These are phyloP conservation scores for Zaprionus lineosus DNA, from an alignment of 2,888 invertebrate genomes.

Conservation along the genomic window DNA sequence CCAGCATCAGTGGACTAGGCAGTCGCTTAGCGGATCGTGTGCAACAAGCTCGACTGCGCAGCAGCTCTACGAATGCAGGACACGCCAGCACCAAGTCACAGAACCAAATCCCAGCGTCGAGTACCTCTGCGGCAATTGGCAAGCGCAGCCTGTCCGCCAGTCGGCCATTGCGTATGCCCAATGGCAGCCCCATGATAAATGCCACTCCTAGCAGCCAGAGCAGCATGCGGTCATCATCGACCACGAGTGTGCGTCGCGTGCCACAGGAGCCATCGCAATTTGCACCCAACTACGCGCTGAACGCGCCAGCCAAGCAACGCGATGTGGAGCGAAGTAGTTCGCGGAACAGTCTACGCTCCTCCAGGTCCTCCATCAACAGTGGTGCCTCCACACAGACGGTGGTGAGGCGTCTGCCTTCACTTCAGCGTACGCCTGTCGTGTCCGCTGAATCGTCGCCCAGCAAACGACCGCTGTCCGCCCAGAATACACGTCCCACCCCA, in stretches of 20 bases:
- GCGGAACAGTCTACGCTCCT: constrained; percentile 90
- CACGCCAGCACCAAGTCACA: constrained; percentile 47
- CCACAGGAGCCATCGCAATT: constrained; percentile 47
- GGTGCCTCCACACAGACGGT: constrained; percentile 91
- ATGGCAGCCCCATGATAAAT: constrained; percentile 86
- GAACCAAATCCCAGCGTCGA: constrained; percentile 36
- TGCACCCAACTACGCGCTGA: constrained; percentile 51
- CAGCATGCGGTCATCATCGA: constrained; percentile 82
- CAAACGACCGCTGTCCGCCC: constrained; percentile 84
- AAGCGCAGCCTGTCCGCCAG: constrained; percentile 69
- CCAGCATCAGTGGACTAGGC: constrained; percentile 56
- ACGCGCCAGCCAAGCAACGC: constrained; percentile 73
- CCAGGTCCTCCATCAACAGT: constrained; percentile 92
- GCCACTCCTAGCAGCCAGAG: constrained; percentile 84
- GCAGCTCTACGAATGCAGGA: constrained; percentile 21
- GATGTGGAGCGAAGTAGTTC: constrained; percentile 91
- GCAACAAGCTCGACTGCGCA: constrained; percentile 60
- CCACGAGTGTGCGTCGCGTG: constrained; percentile 44
- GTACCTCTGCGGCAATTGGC: constrained; percentile 9
- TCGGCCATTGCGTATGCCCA: constrained; percentile 85
- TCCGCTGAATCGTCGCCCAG: constrained; percentile 81
- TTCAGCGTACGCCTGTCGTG: constrained; percentile 73
- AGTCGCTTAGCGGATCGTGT: constrained; percentile 67
- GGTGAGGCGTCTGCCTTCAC: constrained; percentile 87
- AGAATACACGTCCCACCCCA: constrained; percentile 80